Evolutionary conservation across 2,888 invertebrate species (phyloP), one percentile per base, ranked within the genome.

Genomic region (Cynaeus angustus): DNA sequence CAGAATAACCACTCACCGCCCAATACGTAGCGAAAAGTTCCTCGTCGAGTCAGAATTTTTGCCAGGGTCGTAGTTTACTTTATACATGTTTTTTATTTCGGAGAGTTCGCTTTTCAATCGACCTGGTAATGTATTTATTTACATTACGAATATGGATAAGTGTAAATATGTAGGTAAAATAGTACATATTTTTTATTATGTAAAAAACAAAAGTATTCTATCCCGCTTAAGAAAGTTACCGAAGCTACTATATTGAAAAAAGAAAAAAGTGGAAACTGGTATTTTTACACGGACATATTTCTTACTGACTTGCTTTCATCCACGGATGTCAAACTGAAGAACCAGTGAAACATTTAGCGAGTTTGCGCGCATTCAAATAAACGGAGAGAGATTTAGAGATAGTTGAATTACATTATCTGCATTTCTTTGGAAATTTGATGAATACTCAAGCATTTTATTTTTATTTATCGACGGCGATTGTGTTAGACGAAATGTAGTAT

Each of bases 11-110:
- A 79, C 50, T 68, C 78, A 46, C 76, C 80, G 33, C 76, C 80
- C 48, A 83, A 78, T 74, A 83, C 84, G 83, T 83, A 84, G 83
- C 83, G 71, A 71, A 71, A 77, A 68, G 70, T 67, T 67, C 66
- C 68, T 62, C 48, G 52, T 13, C 66, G 48, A 55, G 37, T 62
- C 48, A 68, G 53, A 64, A 58, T 67, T 41, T 10, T 66, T 48
- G 52, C 70, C 61, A 71, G 52, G 53, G 46, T 68, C 65, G 41
- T 70, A 13, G 26, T 81, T 10, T 61, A 14, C 16, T 61, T 37
- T 10, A 37, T 61, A 37, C 37, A 61, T 73, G 74, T 78, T 38
- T 78, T 80, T 74, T 75, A 74, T 28, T 66, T 76, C 66, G 78
- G 78, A 71, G 74, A 79, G 72, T 75, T 76, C 56, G 72, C 72